These are phyloP conservation scores for Cheilosia soror DNA, from an alignment of 2,888 invertebrate species.

Conservation along the genomic window DNA sequence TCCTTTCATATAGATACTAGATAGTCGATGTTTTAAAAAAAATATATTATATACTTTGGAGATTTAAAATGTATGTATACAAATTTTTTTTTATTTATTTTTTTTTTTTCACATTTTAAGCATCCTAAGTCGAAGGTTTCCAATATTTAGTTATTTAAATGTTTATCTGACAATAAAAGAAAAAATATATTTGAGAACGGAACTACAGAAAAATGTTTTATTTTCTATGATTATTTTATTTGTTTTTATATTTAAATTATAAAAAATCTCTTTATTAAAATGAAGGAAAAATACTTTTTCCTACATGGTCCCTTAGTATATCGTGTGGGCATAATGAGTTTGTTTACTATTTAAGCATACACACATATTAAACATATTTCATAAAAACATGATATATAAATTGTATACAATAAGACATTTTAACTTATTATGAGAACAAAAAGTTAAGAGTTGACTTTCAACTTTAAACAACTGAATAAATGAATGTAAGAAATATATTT, in stretches of 20 bases:
- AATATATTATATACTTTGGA: conserved; percentile 18
- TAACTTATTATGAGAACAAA: conserved; percentile 24
- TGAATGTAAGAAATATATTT: conserved; percentile 41
- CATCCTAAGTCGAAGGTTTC: conserved; percentile 33
- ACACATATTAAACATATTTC: conserved; percentile 17
- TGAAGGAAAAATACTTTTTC: conserved; percentile 12
- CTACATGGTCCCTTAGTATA: conserved; percentile 10
- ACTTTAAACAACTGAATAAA: conserved; percentile 43
- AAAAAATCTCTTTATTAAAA: not conserved
- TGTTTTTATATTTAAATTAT: not conserved
- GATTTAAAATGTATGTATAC: conserved; percentile 5
- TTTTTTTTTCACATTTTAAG: not conserved
- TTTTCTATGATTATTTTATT: not conserved
- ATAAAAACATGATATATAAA: conserved; percentile 23
- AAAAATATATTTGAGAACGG: conserved; percentile 14
- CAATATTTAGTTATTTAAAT: conserved; percentile 46
- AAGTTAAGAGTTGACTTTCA: conserved; percentile 33
- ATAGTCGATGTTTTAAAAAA: conserved; percentile 56
- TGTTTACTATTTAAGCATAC: conserved; percentile 13
- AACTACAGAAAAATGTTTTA: conserved; percentile 34
- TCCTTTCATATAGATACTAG: conserved; percentile 63
- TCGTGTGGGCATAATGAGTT: not conserved
- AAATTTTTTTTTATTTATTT: not conserved
- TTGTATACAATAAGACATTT: conserved; percentile 35
- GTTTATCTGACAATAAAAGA: conserved; percentile 71